Conservation (phyloP, 1,140 invertebrate genomes). For the Laupala kohalensis region DNA sequence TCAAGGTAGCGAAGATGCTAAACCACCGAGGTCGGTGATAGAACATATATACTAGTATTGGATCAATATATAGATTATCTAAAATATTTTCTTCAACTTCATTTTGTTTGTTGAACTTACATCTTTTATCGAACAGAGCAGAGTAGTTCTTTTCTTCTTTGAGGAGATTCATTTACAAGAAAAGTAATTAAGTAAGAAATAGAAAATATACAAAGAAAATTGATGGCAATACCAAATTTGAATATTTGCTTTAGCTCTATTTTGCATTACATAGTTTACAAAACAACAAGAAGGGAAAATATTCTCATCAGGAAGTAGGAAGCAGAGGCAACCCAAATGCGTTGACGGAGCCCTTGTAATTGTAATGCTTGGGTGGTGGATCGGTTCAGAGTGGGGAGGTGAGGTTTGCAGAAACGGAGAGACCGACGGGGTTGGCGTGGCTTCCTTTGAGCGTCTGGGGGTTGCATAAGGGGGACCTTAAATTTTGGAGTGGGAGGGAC, state of each 20-base stretch:
- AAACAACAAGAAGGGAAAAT: background rate
- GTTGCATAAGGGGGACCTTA: too few relatives aligned
- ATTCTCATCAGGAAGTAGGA: background rate
- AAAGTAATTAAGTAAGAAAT: background rate
- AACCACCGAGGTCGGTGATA: too few relatives aligned
- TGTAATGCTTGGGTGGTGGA: background rate
- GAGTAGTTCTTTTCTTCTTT: background rate
- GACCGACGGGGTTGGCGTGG: too few relatives aligned
- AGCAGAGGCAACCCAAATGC: background rate
- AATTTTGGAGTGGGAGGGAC: too few relatives aligned
- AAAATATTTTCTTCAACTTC: too few relatives aligned
- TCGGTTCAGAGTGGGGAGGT: background rate
- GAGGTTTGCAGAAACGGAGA: background rate
- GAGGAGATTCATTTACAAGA: background rate
- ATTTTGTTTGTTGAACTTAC: too few relatives aligned
- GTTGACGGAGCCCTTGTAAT: background rate
- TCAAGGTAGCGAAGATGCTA: too few relatives aligned
- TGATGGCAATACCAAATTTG: background rate
- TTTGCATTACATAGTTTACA: background rate
- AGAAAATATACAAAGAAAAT: background rate
- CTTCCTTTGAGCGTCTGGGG: too few relatives aligned
- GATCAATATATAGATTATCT: too few relatives aligned
- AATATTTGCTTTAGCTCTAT: background rate
- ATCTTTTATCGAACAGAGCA: too few relatives aligned
- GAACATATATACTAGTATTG: too few relatives aligned